A percentile compares a stretch with the other conserved stretches of the same genome.
These are phyloP conservation scores for Varecia variegata DNA, from an alignment of 2,797 vertebrate species.

Conservation along the genomic window DNA sequence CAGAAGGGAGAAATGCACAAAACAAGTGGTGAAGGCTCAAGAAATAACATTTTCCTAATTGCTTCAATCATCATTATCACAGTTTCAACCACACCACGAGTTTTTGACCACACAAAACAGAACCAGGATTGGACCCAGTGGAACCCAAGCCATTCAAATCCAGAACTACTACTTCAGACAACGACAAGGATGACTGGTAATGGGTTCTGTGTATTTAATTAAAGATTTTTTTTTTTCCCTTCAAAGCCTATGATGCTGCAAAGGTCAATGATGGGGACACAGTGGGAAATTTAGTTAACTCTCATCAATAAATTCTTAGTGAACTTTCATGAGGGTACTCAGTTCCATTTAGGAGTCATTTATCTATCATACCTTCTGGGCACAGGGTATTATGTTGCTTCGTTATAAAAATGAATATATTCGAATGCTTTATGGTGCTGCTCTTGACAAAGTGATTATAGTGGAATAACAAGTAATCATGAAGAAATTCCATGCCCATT, in stretches of 20 bases:
- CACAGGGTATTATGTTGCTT: not conserved
- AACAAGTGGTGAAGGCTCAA: not conserved
- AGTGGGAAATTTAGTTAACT: constrained; percentile 13
- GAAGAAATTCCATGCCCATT: not conserved
- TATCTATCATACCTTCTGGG: not conserved
- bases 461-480: not conserved
- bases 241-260: constrained; percentile 22
- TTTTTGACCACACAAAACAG: constrained; percentile 28
- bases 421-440: not conserved
- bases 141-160: constrained; percentile 8
- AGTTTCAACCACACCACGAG: constrained; percentile 54
- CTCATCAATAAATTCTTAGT: constrained; percentile 7
- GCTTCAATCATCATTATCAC: constrained; percentile 75
- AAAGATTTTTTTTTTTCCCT: not conserved
- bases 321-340: not conserved
- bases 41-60: constrained; percentile 66
- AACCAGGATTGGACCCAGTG: not conserved
- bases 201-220: constrained; percentile 35
- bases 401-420: not conserved
- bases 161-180: constrained; percentile 55
- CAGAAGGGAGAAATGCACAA: constrained; percentile 35
- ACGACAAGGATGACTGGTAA: constrained; percentile 73
- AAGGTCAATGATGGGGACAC: not conserved
- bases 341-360: not conserved
- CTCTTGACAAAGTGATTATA: not conserved